Evolutionary conservation across 64 coral and sea anemone species (phyloP).

Genomic region (Actinia equina): DNA sequence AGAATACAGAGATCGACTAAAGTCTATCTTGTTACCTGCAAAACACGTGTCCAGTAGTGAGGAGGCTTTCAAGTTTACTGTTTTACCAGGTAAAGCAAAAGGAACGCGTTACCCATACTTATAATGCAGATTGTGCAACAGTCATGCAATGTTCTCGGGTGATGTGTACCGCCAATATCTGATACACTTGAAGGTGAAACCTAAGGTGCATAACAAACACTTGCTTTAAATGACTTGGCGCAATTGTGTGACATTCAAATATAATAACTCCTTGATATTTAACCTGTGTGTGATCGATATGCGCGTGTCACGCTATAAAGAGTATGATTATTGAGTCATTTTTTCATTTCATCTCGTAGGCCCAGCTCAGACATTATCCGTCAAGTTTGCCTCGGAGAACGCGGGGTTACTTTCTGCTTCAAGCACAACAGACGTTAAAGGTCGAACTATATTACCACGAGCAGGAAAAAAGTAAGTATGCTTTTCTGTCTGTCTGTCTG

Average conservation of each 20-base stretch:
- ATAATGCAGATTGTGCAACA: not conserved
- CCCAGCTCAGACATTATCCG: slow-evolving; percentile 27
- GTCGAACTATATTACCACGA: slow-evolving; percentile 76
- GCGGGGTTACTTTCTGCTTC: slow-evolving; percentile 58
- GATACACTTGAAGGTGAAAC: too few relatives aligned
- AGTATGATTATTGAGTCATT: not conserved
- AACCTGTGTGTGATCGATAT: too few relatives aligned
- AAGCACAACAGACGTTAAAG: slow-evolving; percentile 71
- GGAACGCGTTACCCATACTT: too few relatives aligned
- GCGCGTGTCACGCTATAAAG: too few relatives aligned
- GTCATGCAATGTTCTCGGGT: not conserved
- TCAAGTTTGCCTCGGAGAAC: slow-evolving; percentile 51
- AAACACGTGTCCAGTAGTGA: slow-evolving; percentile 55
- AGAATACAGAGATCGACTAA: slow-evolving; percentile 68
- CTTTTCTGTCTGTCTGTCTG: too few relatives aligned
- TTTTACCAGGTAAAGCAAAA: slow-evolving; percentile 20
- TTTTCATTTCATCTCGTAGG: slow-evolving; percentile 15
- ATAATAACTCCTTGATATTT: too few relatives aligned
- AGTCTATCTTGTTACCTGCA: slow-evolving; percentile 43
- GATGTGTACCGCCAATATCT: too few relatives aligned
- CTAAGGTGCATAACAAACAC: too few relatives aligned
- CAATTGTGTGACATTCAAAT: too few relatives aligned
- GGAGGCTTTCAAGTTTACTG: slow-evolving; percentile 53
- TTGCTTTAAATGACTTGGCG: too few relatives aligned
- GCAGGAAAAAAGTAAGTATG: slow-evolving; percentile 45